Evolutionary conservation across 2,113 vertebrate genomes (phyloP).

Genomic region (Tricholaema leucomelas): DNA sequence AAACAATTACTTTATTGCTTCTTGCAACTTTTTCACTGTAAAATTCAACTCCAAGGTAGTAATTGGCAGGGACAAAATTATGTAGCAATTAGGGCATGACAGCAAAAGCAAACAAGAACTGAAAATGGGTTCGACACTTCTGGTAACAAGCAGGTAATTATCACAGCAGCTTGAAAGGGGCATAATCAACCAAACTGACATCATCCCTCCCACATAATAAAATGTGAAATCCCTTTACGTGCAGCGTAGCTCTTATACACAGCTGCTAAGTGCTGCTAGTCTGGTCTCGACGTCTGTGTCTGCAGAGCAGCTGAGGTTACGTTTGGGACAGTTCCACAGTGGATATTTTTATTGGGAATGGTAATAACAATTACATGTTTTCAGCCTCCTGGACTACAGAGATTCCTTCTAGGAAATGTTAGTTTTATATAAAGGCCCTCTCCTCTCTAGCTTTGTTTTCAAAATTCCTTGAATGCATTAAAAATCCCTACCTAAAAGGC

Average conservation of each 20-base stretch:
- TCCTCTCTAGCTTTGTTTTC: neutral
- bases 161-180: slow-evolving; percentile 73
- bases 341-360: neutral
- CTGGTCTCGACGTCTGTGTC: neutral
- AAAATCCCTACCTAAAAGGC: neutral
- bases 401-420: neutral
- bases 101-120: slow-evolving; percentile 72
- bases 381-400: neutral
- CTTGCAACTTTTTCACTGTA: slow-evolving; percentile 62
- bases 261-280: slow-evolving; percentile 64
- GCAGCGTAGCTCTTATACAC: slow-evolving; percentile 47
- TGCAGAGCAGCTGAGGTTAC: slow-evolving; percentile 33
- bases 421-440: neutral
- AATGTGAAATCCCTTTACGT: slow-evolving; percentile 63
- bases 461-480: neutral
- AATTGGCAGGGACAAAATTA: slow-evolving; percentile 73
- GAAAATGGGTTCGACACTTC: slow-evolving; percentile 71
- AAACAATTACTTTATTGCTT: slow-evolving; percentile 57
- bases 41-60: slow-evolving; percentile 69
- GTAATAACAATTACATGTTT: neutral
- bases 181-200: slow-evolving; percentile 72
- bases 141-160: slow-evolving; percentile 72
- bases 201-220: slow-evolving; percentile 69
- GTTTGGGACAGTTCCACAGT: neutral
- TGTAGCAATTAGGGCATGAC: slow-evolving; percentile 70